Base-by-base conservation (phyloP, 2,797 vertebrate genomes). In the Numenius phaeopus region DNA sequence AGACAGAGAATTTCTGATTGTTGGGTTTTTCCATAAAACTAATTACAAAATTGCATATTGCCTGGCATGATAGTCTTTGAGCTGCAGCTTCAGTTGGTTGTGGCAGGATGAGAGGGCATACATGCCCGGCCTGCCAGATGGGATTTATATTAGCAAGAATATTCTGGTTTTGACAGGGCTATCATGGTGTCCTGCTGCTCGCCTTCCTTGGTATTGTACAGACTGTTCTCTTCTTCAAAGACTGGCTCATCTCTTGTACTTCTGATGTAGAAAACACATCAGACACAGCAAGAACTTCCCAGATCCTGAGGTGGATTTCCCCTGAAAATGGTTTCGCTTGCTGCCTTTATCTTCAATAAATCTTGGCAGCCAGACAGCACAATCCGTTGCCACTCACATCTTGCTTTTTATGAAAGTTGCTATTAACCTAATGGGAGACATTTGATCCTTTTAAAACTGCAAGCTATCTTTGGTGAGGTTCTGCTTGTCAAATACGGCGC, bases 121-220 rank as follows among this genome's bases (percentile, higher is more conserved):
- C 69, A 85, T 54, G 62, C 40, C 66, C 12, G 7, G 58, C 32
- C 24, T 95, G 92, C 85, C 83, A 88, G 83, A 76, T 83, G 77
- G 83, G 87, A 97, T 96, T 95, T 95, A 78, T 85, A 94, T 94
- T 82, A 94, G 78, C 93, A 96, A 78, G 92, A 95, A 95, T 82
- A 94, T 91, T 94, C 77, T 94, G 75, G 64, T 87, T 97, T 96
- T 94, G 91, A 96, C 94, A 89, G 82, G 79, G n/a, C 61, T 94
- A 32, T 88, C n/a, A 0, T 42, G 54, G 64, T 39, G 64, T 84
- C 82, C 96, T 0, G 10, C 95, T 93, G 91, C 77, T 96, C 1
- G 1, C 82, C 87, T 97, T 95, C 72, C 66, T 90, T 5, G 0
- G 21, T 49, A 39, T 89, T 79, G 70, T 90, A 65, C 8, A 2